Percentiles rank a stretch among this genome's conserved stretches.
Evolutionary conservation across 1,140 invertebrate genomes (phyloP).

Genomic region (Rhynchophorus ferrugineus): DNA sequence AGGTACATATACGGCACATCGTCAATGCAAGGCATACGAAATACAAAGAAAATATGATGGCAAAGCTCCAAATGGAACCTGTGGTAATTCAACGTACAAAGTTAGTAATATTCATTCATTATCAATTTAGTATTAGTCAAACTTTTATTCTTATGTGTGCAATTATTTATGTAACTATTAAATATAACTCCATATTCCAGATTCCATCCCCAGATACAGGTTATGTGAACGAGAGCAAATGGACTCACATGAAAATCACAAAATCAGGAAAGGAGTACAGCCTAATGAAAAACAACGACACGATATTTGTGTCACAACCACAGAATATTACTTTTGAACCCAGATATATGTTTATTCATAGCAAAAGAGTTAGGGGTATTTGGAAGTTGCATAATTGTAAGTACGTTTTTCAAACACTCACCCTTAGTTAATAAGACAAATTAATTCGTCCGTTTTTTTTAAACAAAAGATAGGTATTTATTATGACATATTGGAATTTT

Average conservation of each 20-base stretch:
- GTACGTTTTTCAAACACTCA: too few species aligned
- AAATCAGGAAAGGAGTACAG: not conserved
- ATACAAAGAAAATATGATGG: constrained; percentile 2
- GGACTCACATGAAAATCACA: not conserved
- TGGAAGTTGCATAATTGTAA: constrained; percentile 14
- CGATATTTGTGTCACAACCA: not conserved
- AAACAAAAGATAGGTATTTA: too few species aligned
- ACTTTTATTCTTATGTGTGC: too few species aligned
- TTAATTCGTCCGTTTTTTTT: too few species aligned
- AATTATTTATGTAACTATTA: too few species aligned
- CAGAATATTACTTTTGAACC: not conserved
- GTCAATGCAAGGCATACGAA: constrained; percentile 2
- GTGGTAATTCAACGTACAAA: too few species aligned
- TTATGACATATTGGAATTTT: too few species aligned
- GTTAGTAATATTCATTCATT: too few species aligned
- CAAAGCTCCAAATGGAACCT: not conserved
- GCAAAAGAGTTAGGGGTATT: not conserved
- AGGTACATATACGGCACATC: constrained; percentile 5
- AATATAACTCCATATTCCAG: too few species aligned
- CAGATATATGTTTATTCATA: constrained; percentile 10
- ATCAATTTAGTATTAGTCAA: too few species aligned
- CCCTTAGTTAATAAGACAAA: too few species aligned
- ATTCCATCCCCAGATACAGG: not conserved
- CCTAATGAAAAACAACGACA: not conserved
- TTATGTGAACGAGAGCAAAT: not conserved